Base-by-base conservation (phyloP, 2,113 vertebrate species). In the Brachyistius frenatus region DNA sequence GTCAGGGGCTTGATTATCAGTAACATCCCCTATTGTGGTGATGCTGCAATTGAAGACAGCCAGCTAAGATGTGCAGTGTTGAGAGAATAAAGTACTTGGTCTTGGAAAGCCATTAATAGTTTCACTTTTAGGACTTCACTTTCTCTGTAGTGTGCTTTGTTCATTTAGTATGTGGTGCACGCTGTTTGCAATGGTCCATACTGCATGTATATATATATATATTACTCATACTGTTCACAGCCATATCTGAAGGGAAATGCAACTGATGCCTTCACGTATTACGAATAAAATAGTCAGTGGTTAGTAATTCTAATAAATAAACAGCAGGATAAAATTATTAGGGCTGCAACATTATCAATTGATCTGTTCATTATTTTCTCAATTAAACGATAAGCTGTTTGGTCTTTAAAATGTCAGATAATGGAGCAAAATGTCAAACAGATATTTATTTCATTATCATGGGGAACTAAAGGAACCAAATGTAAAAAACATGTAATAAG, bases 1-100 rank as follows among this genome's bases (percentile, higher is more conserved):
- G 92, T 85, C 84, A 89, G 92, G 87, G 86, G 80, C 91, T 93
- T 93, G 93, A 94, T 94, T 93, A 94, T 90, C 87, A 90, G 86
- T 93, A 90, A 88, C 91, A 92, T 89, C 91, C 81, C 91, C 93
- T 83, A 91, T 92, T 93, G 91, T 93, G 88, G 87, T 86, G 86
- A 91, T 89, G 88, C 91, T 83, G 76, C 90, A 89, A 91, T 92
- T 93, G 91, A 87, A 90, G 89, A 85, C 76, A 90, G 76, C 73
- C 73, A 76, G 71, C 75, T 23, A 74, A 76, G 84, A 90, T 91
- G 90, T 89, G 90, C 78, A 76, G 83, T 86, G 86, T 30, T 67
- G 79, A 85, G 60, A 88, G 85, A 92, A 91, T 91, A 88, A 87
- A 83, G 86, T 86, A 89, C 88, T 88, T 86, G 86, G 87, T 73